phyloP scores from a whole-genome alignment of 2,113 vertebrate species.

The human (Homo sapiens) region GRCh38 chr17:77218001-77218500 shows the following conservation, averaged over 20 bases:
- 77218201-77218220: neutral
- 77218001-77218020: accelerated
- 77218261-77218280: too few species aligned
- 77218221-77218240: accelerated
- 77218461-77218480: too few species aligned
- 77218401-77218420: too few species aligned
- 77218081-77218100: accelerated
- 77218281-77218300: too few species aligned
- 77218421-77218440: too few species aligned
- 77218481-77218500: too few species aligned
- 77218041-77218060: neutral
- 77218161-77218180: accelerated
- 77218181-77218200: accelerated
- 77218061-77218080: neutral
- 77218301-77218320: too few species aligned
- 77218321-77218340: too few species aligned
- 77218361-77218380: too few species aligned
- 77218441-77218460: too few species aligned
- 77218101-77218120: accelerated
- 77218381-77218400: too few species aligned
- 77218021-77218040: neutral
- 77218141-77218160: accelerated
- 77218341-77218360: too few species aligned
- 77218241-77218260: neutral
- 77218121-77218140: accelerated